Percentiles rank a stretch among this genome's conserved stretches.
Conservation (phyloP, 2,888 invertebrate genomes). For the Silvanus unidentatus region DNA sequence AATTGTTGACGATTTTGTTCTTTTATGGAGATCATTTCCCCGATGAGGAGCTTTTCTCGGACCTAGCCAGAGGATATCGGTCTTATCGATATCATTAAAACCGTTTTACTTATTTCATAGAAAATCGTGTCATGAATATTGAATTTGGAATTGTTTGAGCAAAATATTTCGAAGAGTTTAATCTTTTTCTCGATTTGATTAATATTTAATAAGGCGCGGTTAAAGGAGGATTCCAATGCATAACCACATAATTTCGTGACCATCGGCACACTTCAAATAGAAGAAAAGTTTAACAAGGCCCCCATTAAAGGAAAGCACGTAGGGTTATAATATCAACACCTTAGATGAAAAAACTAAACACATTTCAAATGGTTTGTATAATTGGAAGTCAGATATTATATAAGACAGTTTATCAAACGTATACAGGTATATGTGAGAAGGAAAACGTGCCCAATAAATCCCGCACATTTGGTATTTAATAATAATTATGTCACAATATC, state of each 20-base stretch:
- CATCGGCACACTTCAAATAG: conserved; percentile 5
- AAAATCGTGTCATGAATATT: conserved; percentile 12
- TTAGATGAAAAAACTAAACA: not conserved
- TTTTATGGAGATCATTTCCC: conserved; percentile 33
- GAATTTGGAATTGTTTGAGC: not conserved
- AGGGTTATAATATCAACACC: conserved; percentile 4
- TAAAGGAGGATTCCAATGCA: conserved; percentile 1
- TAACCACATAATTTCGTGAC: conserved; percentile 8
- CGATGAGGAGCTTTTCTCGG: conserved; percentile 12
- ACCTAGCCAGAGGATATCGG: conserved; percentile 20
- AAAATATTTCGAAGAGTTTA: not conserved
- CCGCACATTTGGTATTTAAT: too few species aligned
- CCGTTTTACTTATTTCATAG: conserved; percentile 23
- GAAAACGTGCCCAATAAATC: too few species aligned
- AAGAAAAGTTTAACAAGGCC: not conserved
- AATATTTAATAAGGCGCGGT: conserved; percentile 7
- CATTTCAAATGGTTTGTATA: too few species aligned
- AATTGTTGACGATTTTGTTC: conserved; percentile 31
- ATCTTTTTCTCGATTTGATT: conserved; percentile 3
- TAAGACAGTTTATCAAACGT: too few species aligned
- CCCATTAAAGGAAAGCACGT: conserved; percentile 2
- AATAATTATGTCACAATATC: too few species aligned
- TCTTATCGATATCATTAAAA: conserved; percentile 25
- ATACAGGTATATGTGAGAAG: too few species aligned
- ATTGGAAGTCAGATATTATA: too few species aligned